These are phyloP conservation scores for Plecturocebus donacophilus DNA, from an alignment of 2,113 vertebrate species.

Conservation along the genomic window DNA sequence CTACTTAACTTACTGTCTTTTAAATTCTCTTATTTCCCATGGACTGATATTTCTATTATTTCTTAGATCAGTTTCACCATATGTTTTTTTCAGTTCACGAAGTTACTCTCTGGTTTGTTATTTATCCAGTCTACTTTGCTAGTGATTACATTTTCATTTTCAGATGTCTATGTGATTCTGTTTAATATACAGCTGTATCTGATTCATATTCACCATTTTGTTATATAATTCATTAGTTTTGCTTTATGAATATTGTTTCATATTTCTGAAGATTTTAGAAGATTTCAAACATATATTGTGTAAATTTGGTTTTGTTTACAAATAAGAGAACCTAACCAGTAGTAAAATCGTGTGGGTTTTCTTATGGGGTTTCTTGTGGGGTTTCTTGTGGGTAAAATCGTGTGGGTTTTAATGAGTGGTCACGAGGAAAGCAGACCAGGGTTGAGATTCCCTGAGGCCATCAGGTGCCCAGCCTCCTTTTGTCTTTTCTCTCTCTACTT, in stretches of 20 bases:
- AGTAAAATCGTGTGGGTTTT: neutral
- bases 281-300: neutral
- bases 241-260: neutral
- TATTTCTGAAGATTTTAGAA: neutral
- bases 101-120: neutral
- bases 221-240: neutral
- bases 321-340: neutral
- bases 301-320: neutral
- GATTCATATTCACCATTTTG: neutral
- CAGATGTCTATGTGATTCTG: neutral
- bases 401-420: neutral
- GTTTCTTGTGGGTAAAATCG: neutral
- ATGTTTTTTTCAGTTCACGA: neutral
- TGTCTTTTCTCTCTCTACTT: neutral
- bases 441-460: neutral
- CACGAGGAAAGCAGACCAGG: neutral
- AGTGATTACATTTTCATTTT: neutral
- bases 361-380: neutral
- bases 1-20: neutral
- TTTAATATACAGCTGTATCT: neutral
- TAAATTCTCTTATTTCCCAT: neutral
- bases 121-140: neutral
- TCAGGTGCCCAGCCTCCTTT: neutral
- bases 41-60: neutral
- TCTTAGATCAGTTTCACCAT: neutral